Conservation (phyloP, 2,888 invertebrate genomes). For the Trachelus iudaicus region DNA sequence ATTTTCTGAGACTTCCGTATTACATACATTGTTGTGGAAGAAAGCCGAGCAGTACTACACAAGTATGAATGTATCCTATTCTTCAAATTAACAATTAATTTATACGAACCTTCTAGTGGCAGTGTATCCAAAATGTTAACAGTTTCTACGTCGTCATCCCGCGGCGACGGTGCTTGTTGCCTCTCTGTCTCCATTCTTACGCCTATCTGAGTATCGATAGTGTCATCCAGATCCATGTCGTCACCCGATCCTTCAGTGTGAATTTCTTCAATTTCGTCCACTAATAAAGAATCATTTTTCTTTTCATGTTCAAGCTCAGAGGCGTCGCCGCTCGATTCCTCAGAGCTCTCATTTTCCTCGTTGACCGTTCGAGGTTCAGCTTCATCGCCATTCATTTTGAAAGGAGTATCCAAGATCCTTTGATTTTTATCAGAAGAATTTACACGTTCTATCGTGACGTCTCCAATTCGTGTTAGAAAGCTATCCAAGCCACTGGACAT, state of each 20-base stretch:
- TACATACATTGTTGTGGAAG: neutral
- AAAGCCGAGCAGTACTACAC: slow-evolving; percentile 5
- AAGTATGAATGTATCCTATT: neutral
- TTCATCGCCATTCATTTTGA: slow-evolving; percentile 41
- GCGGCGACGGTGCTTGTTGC: slow-evolving; percentile 39
- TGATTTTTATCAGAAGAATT: slow-evolving; percentile 49
- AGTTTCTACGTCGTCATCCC: slow-evolving; percentile 59
- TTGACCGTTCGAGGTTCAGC: slow-evolving; percentile 48
- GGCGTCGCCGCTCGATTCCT: slow-evolving; percentile 66
- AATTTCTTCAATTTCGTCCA: slow-evolving; percentile 57
- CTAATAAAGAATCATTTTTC: slow-evolving; percentile 39
- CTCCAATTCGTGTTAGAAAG: slow-evolving; percentile 70
- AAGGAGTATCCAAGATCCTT: slow-evolving; percentile 31
- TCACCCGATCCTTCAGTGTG: slow-evolving; percentile 60
- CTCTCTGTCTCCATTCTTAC: slow-evolving; percentile 56
- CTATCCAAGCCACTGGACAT: slow-evolving; percentile 68
- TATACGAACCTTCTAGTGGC: slow-evolving; percentile 52
- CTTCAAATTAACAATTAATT: neutral
- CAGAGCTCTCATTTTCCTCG: slow-evolving; percentile 50
- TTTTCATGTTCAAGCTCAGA: slow-evolving; percentile 56
- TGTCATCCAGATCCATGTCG: slow-evolving; percentile 63
- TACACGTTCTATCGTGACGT: slow-evolving; percentile 72
- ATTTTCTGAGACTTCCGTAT: neutral
- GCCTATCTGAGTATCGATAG: slow-evolving; percentile 62
- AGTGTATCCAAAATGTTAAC: slow-evolving; percentile 62